Evolutionary conservation across 2,113 vertebrate genomes (phyloP), one percentile per base, ranked within the genome.

Genomic region (Holacanthus passer): DNA sequence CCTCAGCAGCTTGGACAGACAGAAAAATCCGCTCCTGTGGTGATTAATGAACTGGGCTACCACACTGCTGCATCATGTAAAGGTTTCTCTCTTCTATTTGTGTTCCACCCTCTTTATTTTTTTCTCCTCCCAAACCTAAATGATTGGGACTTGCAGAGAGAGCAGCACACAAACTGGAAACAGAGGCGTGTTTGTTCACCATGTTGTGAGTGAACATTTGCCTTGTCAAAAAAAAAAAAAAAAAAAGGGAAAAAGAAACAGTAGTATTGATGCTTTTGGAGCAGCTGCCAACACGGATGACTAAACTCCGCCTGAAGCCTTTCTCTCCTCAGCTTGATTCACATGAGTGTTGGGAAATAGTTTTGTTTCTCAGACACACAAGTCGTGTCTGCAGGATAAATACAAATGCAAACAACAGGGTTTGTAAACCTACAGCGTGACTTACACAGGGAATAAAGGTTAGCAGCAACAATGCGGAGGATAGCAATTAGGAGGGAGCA

Each of bases 211-310:
- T 67, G 83, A 90, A 84, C 77, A 77, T 89, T 91, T 85, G 85
- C 47, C 81, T 84, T 87, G 86, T 81, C 58, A 58, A 77, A 55
- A 56, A 60, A 84, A 77, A 68, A 76, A 41, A 53, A 32, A 29
- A 72, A 68, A 77, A 45, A 41, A n/a, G 19, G 56, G 39, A 52
- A 29, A 75, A 76, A 82, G 85, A 73, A 81, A 77, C 79, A 60
- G 78, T 73, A 66, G 83, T 87, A 87, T 90, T 91, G 91, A 92
- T 91, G 88, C 79, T 88, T 81, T 69, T 74, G 66, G 73, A 89
- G 84, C 88, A 88, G 87, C 91, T 91, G 88, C 93, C 92, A 88
- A 83, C 79, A 79, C 37, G 7, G 82, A 91, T 92, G 91, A 91
- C 84, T 90, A 90, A 88, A 89, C 83, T 71, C 53, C 6, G 87